Percentiles rank a stretch among this genome's conserved stretches.
Evolutionary conservation across 53 echinoderm and acorn worm species (phyloP).

Genomic region (Actinopyga echinites): DNA sequence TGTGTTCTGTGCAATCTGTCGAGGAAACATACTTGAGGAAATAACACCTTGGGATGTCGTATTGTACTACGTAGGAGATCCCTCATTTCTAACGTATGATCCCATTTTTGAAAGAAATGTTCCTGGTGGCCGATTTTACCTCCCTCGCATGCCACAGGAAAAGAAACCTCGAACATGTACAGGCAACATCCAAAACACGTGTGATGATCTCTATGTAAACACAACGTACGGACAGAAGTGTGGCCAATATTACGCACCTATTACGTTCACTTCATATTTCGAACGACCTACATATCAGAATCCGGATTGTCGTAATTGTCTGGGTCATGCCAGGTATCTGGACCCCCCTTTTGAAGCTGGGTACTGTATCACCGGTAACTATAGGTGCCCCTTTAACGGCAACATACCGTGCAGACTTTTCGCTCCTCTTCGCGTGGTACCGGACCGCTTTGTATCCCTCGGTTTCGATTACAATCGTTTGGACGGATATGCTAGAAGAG

Average conservation of each 20-base stretch:
- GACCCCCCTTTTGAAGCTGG: background rate
- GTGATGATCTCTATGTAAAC: background rate
- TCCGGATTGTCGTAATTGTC: slow-evolving; percentile 15
- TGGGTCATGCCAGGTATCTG: background rate
- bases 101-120: background rate
- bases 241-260: slow-evolving; percentile 24
- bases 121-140: background rate
- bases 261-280: background rate
- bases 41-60: slow-evolving; percentile 49
- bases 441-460: slow-evolving; percentile 23
- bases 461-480: slow-evolving; percentile 36
- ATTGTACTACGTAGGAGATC: background rate
- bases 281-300: background rate
- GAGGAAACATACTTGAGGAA: slow-evolving; percentile 11
- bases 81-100: background rate
- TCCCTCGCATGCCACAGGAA: background rate
- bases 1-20: slow-evolving; percentile 76
- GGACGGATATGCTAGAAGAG: background rate
- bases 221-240: slow-evolving; percentile 17
- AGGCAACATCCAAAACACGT: background rate
- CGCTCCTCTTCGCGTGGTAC: background rate
- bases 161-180: background rate
- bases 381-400: background rate
- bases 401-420: background rate
- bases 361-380: background rate